Evolutionary conservation across 2,797 vertebrate species (phyloP), one percentile per base, ranked within the genome.

Genomic region (Euthynnus affinis): DNA sequence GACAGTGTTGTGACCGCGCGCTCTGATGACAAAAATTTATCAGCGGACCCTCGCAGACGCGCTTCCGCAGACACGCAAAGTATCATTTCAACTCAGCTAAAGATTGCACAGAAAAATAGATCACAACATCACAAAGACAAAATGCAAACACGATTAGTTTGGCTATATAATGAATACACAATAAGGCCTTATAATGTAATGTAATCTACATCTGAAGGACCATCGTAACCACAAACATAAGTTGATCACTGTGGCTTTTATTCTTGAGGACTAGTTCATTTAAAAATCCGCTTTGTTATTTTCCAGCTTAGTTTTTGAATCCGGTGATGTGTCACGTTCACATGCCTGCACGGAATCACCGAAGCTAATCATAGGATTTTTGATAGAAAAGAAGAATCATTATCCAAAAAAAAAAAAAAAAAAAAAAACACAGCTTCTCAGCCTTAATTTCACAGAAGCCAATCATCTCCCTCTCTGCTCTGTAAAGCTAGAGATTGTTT

Each of bases 361-460:
- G 67, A 63, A 76, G 37, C 57, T 70, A 82, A 83, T 75, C 37
- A 79, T n/a, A 57, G 29, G 40, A 66, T 52, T 73, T 63, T 42
- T 67, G 34, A 61, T 20, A n/a, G 46, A 44, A 22, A 22, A 34
- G 49, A 61, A 53, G 61, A 18, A 55, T 82, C 52, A 77, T 88
- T 84, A 87, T 75, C 78, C 64, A 67, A 80, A n/a, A n/a, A n/a
- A n/a, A n/a, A n/a, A n/a, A n/a, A n/a, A n/a, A n/a, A n/a, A n/a
- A n/a, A n/a, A n/a, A n/a, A n/a, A n/a, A 82, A 82, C 75, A 55
- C 23, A 55, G 40, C 44, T 22, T 72, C 58, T 71, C 34, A 27
- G 46, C 74, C 20, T 61, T 60, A 22, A 27, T 74, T 68, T 68
- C 49, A 67, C 72, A 44, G 32, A 70, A 61, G 48, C 48, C 74